Evolutionary conservation across 2,888 invertebrate genomes (phyloP).

Genomic region (Drosophila seclusa): DNA sequence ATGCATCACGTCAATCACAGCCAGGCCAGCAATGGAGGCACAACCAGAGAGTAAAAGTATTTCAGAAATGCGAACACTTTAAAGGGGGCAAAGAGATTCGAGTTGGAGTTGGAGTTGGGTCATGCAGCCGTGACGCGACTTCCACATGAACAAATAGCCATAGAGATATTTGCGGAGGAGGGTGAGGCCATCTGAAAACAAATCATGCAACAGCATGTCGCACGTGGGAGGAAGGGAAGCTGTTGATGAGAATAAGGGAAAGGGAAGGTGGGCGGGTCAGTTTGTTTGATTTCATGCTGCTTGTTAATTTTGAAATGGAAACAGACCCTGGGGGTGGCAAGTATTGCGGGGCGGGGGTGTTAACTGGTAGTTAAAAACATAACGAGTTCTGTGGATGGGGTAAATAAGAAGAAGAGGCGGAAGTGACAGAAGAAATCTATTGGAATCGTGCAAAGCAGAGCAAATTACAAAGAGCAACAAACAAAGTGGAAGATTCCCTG

Average conservation of each 20-base stretch:
- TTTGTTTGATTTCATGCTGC: slow-evolving; percentile 55
- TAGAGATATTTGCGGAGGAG: slow-evolving; percentile 21
- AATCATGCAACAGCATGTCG: slow-evolving; percentile 61
- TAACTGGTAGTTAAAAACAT: slow-evolving; percentile 65
- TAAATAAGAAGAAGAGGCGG: not conserved
- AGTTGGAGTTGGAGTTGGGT: slow-evolving; percentile 5
- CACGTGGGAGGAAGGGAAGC: slow-evolving; percentile 9
- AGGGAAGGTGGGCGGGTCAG: slow-evolving; percentile 41
- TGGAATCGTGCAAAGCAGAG: slow-evolving; percentile 22
- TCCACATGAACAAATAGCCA: slow-evolving; percentile 63
- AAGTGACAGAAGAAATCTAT: slow-evolving; percentile 13
- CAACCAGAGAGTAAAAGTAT: slow-evolving; percentile 50
- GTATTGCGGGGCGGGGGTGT: slow-evolving; percentile 18
- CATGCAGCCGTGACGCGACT: slow-evolving; percentile 49
- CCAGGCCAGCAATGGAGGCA: slow-evolving; percentile 27
- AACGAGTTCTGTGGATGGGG: slow-evolving; percentile 33
- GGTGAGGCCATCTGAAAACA: slow-evolving; percentile 22
- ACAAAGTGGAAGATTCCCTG: slow-evolving; percentile 53
- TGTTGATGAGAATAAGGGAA: not conserved
- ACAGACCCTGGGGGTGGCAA: slow-evolving; percentile 23
- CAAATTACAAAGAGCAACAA: slow-evolving; percentile 43
- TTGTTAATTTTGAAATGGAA: slow-evolving; percentile 50
- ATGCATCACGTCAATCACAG: slow-evolving; percentile 58
- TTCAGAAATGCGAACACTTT: slow-evolving; percentile 39
- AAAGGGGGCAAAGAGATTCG: slow-evolving; percentile 1